phyloP scores from a whole-genome alignment of 2,113 vertebrate species.

The Hippopotamus amphibius region DNA sequence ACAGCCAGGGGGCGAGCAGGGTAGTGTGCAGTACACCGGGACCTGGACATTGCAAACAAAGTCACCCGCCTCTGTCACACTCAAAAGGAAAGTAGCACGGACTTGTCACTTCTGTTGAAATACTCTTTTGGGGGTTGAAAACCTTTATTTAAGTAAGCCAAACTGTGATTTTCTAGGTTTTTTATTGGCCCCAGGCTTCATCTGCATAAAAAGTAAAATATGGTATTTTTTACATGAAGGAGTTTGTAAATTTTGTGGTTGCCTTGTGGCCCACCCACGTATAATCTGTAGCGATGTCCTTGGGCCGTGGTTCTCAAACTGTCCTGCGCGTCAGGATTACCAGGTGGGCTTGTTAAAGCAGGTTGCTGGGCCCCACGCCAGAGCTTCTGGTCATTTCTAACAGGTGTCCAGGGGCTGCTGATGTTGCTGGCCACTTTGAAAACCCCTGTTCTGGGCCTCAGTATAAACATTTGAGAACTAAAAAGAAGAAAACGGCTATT shows the following conservation, averaged over 20 bases:
- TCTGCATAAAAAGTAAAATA: not conserved
- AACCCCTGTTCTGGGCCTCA: not conserved
- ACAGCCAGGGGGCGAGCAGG: not conserved
- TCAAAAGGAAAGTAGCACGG: not conserved
- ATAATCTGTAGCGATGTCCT: not conserved
- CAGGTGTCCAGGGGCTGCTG: not conserved
- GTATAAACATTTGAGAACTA: not conserved
- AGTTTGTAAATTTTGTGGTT: not conserved
- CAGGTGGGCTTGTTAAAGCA: not conserved
- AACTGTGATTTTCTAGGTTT: not conserved
- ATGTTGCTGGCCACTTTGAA: not conserved
- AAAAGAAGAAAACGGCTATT: not conserved
- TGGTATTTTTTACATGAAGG: not conserved
- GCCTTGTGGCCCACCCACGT: not conserved
- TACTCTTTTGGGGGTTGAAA: not conserved
- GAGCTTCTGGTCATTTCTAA: not conserved
- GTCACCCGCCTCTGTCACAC: not conserved
- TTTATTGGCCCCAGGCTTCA: not conserved
- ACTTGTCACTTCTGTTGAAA: not conserved
- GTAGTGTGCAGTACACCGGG: not conserved
- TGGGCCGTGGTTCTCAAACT: not conserved
- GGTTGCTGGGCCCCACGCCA: not conserved
- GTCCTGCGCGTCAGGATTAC: not conserved
- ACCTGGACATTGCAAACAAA: not conserved
- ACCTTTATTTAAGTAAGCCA: not conserved